Evolutionary conservation across 2,888 invertebrate genomes (phyloP), one percentile per base, ranked within the genome.

Genomic region (Dynastes grantii): DNA sequence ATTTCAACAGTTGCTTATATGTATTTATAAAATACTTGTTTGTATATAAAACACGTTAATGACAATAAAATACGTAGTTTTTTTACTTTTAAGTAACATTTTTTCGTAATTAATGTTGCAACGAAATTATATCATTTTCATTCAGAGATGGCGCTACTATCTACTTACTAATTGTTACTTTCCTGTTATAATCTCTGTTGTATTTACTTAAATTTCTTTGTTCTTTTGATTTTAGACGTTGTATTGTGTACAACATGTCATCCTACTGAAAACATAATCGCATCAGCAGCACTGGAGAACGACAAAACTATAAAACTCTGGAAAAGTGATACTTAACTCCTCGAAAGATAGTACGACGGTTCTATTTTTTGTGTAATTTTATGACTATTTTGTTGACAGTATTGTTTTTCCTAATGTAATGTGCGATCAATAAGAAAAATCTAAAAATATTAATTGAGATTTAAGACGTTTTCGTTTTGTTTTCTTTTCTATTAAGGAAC

Each of bases 221-320:
- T 45, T 45, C 11, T 11, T 5, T 45, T 79, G 81, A 37, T 89
- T 90, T 79, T 86, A 93, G 95, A 95, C 89, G 95, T 95, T 11
- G 99, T 99, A 9, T 91, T 99, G 32, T 98, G 98, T 87, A 99
- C 99, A 29, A 98, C 99, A 2, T 99, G 99, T 89, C 99, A 99
- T 89, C 99, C 99, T 79, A 98, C 98, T 67, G 98, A 98, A 89
- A 99, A 99, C 89, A 98, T 99, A 81, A 99, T 99, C 84, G 99
- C 99, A 2, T 99, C 99, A 0, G 99, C 98, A 63, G 98, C 98
- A 32, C 92, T 99, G 83, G 99, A 99, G 90, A 97, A 97, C 87
- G 99, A 99, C 90, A 98, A 98, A 91, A 98, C 98, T 79, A 98
- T 99, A 87, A 98, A 99, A 91, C 91, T 99, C 81, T 99, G 99